phyloP scores from a whole-genome alignment of 2,113 vertebrate species.

The Chionis minor region DNA sequence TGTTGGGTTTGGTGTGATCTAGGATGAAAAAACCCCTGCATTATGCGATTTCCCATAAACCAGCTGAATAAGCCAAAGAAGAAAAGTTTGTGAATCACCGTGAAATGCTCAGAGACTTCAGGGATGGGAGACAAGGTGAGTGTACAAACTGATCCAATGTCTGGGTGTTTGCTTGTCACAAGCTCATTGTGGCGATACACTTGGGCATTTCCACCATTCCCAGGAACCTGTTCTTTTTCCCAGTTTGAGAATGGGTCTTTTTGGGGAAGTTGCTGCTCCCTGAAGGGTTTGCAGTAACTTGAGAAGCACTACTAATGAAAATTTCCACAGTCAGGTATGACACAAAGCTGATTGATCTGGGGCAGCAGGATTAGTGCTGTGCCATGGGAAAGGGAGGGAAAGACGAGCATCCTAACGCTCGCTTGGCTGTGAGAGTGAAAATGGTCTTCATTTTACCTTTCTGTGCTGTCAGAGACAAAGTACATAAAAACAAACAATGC shows the following conservation, averaged over 20 bases:
- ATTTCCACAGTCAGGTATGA: background rate
- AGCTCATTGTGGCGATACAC: fast-evolving
- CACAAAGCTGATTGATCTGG: background rate
- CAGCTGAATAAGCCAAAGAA: background rate
- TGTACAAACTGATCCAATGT: background rate
- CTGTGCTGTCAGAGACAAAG: background rate
- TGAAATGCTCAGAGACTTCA: background rate
- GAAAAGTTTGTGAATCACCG: background rate
- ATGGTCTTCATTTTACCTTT: background rate
- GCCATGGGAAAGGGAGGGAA: background rate
- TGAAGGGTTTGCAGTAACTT: background rate
- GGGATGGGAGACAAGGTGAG: background rate
- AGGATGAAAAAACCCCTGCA: background rate
- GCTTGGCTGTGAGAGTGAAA: background rate
- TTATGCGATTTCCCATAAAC: background rate
- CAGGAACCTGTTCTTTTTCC: background rate
- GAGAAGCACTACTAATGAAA: background rate
- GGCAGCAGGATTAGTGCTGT: background rate
- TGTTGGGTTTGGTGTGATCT: background rate
- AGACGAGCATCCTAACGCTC: background rate
- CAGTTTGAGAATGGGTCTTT: background rate
- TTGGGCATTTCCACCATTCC: background rate
- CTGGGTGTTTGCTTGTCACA: background rate
- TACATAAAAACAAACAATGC: background rate
- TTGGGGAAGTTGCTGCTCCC: background rate